These are phyloP conservation scores for Nephrotoma guestfalica DNA, from an alignment of 2,888 invertebrate genomes.

Conservation along the genomic window DNA sequence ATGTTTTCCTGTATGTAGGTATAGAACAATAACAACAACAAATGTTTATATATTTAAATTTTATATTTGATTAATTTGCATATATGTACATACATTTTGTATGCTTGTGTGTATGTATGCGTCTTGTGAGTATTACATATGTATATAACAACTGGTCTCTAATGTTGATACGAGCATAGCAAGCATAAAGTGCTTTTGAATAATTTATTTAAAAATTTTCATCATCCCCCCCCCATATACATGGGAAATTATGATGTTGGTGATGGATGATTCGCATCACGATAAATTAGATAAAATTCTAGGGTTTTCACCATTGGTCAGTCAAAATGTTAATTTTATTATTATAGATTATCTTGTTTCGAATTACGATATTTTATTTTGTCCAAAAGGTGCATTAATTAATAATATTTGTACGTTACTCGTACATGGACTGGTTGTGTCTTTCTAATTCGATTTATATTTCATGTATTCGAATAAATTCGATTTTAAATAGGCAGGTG, in stretches of 20 bases:
- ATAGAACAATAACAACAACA: not conserved
- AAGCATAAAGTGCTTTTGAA: not conserved
- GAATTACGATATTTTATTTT: not conserved
- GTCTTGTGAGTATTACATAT: not conserved
- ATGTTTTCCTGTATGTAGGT: not conserved
- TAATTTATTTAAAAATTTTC: not conserved
- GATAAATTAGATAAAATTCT: not conserved
- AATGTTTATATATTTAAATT: not conserved
- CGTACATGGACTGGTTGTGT: not conserved
- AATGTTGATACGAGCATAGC: not conserved
- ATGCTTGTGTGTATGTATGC: not conserved
- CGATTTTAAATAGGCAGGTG: not conserved
- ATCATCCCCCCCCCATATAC: not conserved
- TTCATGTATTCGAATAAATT: not conserved
- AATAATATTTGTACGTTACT: not conserved
- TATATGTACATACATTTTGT: not conserved
- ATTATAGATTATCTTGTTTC: not conserved
- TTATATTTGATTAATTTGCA: not conserved
- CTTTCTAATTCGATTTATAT: not conserved
- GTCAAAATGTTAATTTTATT: not conserved
- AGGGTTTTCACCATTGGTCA: not conserved
- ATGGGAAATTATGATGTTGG: not conserved
- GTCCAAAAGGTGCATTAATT: not conserved
- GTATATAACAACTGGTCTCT: not conserved
- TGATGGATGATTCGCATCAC: not conserved